Evolutionary conservation across 2,113 vertebrate species (phyloP).

Genomic region (Boulengeromyrus knoepffleri): DNA sequence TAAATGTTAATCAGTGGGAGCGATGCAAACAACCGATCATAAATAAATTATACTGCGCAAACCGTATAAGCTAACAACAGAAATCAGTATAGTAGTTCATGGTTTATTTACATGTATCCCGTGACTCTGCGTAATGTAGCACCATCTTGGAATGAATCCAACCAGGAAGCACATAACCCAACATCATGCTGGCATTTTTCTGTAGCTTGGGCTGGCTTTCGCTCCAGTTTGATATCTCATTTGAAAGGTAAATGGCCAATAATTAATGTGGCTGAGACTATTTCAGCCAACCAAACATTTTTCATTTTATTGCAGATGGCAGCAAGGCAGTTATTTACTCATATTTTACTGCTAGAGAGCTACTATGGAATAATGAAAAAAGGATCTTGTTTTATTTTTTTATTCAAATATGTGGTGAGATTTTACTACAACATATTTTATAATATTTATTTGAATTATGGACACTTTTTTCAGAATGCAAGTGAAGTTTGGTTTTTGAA

Average conservation of each 20-base stretch:
- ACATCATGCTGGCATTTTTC: background rate
- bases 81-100: background rate
- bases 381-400: background rate
- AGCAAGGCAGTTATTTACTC: background rate
- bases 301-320: background rate
- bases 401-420: background rate
- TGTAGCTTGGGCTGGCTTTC: background rate
- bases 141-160: background rate
- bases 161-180: background rate
- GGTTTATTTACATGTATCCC: background rate
- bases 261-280: background rate
- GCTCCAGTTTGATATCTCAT: background rate
- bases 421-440: background rate
- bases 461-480: background rate
- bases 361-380: background rate
- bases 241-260: background rate
- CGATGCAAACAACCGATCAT: background rate
- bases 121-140: background rate
- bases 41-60: background rate
- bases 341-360: background rate
- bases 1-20: background rate
- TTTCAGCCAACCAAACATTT: conserved; percentile 8
- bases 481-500: background rate
- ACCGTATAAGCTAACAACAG: background rate
- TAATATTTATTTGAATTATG: background rate